Percentiles rank a stretch among this genome's conserved stretches.
phyloP scores from a whole-genome alignment of 2,113 vertebrate genomes.

The Cyphomyrus plagiostoma region DNA sequence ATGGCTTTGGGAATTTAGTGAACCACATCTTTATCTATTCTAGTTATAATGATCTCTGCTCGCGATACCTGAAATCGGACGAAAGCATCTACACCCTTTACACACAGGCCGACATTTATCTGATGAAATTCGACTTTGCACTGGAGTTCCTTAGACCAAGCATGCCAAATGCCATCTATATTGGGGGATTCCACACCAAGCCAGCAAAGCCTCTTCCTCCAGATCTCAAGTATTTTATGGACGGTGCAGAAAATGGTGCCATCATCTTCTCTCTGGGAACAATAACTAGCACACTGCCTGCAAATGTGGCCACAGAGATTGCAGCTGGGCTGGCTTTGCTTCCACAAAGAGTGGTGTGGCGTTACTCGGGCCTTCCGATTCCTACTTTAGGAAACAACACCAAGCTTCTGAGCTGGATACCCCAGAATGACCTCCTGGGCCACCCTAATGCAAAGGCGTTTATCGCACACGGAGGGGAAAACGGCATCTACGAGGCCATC shows the following conservation, averaged over 20 bases:
- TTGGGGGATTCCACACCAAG: conserved; percentile 54
- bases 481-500: conserved; percentile 51
- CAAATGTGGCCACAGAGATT: conserved; percentile 33
- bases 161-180: conserved; percentile 58
- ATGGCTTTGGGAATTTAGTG: neutral
- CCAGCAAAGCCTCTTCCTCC: conserved; percentile 41
- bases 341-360: conserved; percentile 57
- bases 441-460: conserved; percentile 52
- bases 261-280: conserved; percentile 53
- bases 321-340: conserved; percentile 48
- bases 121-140: conserved; percentile 53
- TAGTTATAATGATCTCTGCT: conserved; percentile 27
- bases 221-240: conserved; percentile 50
- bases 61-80: conserved; percentile 26
- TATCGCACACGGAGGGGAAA: conserved; percentile 50
- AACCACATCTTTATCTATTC: conserved; percentile 25
- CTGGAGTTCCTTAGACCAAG: conserved; percentile 55
- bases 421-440: conserved; percentile 52
- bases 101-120: conserved; percentile 49
- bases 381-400: conserved; percentile 47
- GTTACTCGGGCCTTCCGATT: conserved; percentile 40
- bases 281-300: conserved; percentile 39
- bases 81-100: conserved; percentile 28
- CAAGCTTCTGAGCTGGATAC: conserved; percentile 49
- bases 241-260: conserved; percentile 50